Evolutionary conservation across 2,797 vertebrate genomes (phyloP).

Genomic region (Lagorchestes hirsutus): DNA sequence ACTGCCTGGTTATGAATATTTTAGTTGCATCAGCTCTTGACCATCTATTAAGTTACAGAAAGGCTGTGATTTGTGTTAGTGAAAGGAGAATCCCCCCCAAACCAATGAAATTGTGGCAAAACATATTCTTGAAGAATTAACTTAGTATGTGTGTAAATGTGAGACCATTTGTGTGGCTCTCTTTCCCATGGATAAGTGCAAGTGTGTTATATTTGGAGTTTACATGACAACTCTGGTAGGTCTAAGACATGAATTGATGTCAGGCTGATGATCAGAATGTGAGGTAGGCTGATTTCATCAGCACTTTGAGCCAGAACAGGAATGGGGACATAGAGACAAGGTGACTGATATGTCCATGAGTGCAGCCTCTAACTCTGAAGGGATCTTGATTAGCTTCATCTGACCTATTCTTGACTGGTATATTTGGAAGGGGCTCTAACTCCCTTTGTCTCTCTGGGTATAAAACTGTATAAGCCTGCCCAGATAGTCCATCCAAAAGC

Average conservation of each 20-base stretch:
- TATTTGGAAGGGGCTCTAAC: neutral
- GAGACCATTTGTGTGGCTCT: neutral
- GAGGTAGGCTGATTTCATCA: neutral
- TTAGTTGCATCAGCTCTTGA: neutral
- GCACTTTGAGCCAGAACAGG: neutral
- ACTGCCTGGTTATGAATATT: neutral
- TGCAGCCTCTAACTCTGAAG: neutral
- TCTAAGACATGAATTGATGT: neutral
- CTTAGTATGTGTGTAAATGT: neutral
- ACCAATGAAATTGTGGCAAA: neutral
- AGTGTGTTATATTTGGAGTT: neutral
- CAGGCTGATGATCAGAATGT: neutral
- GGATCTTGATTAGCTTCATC: neutral
- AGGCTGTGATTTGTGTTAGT: neutral
- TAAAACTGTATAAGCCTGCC: neutral
- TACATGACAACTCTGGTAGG: neutral
- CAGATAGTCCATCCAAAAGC: neutral
- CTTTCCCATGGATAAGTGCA: neutral
- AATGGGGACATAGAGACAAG: neutral
- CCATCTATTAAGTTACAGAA: neutral
- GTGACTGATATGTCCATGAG: neutral
- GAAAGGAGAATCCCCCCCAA: neutral
- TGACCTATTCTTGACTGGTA: neutral
- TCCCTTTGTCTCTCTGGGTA: neutral
- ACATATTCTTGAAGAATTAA: neutral